Evolutionary conservation across 2,113 vertebrate genomes (phyloP).

Genomic region (Daphoenositta chrysoptera): DNA sequence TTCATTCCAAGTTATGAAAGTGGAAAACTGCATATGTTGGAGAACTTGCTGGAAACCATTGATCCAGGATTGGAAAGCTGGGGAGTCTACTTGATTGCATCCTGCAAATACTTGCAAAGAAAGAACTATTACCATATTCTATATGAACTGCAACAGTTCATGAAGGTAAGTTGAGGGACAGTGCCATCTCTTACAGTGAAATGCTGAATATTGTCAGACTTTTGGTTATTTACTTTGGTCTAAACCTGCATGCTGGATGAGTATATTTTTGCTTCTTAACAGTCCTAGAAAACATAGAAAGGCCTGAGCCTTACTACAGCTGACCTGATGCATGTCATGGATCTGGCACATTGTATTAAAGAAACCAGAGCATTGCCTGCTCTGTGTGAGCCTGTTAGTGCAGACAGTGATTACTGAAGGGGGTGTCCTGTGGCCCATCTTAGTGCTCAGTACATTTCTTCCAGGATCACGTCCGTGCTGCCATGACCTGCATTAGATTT

Average conservation of each 20-base stretch:
- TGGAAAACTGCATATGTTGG: slow-evolving; percentile 83
- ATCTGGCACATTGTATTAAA: not conserved
- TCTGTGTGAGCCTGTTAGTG: not conserved
- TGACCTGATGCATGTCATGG: not conserved
- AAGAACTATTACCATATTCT: slow-evolving; percentile 89
- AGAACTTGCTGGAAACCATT: slow-evolving; percentile 86
- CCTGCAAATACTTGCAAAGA: slow-evolving; percentile 92
- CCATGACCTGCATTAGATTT: slow-evolving; percentile 97
- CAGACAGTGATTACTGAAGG: not conserved
- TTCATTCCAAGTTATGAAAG: slow-evolving; percentile 86
- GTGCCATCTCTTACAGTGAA: not conserved
- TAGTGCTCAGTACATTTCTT: not conserved
- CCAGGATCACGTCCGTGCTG: slow-evolving; percentile 93
- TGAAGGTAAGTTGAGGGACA: slow-evolving; percentile 80
- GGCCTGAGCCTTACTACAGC: not conserved
- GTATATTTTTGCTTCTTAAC: not conserved
- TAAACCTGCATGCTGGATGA: not conserved
- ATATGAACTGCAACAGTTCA: slow-evolving; percentile 95
- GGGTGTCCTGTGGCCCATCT: not conserved
- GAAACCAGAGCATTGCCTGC: not conserved
- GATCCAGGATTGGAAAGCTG: slow-evolving; percentile 87
- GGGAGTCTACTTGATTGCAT: slow-evolving; percentile 87
- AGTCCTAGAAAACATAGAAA: not conserved
- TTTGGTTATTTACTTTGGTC: not conserved
- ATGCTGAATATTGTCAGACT: not conserved